Conservation (phyloP, 2,888 invertebrate genomes). For the Dicranocentrus wangi region DNA sequence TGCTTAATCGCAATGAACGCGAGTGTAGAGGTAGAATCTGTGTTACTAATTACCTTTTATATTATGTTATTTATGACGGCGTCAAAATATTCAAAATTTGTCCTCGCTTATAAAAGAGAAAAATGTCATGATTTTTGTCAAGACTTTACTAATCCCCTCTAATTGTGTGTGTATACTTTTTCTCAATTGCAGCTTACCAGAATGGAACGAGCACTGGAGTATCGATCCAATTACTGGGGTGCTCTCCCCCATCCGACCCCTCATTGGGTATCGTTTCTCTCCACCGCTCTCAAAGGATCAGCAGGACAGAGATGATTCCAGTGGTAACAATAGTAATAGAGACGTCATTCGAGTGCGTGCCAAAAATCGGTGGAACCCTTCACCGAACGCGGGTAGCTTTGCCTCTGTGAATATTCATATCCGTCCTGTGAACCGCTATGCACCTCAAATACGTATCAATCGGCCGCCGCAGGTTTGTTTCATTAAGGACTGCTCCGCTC, state of each 20-base stretch:
- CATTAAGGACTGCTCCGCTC: too few relatives aligned
- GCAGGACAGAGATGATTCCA: conserved; percentile 2
- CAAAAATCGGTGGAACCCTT: conserved; percentile 71
- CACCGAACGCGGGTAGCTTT: conserved; percentile 78
- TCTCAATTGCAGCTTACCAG: conserved; percentile 79
- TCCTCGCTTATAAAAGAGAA: background rate
- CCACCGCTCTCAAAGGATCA: conserved; percentile 9
- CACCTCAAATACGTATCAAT: conserved; percentile 88
- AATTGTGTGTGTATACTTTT: conserved; percentile 5
- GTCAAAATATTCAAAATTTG: background rate
- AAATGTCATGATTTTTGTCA: background rate
- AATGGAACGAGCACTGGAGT: conserved; percentile 88
- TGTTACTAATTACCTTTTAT: too few relatives aligned
- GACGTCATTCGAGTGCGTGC: conserved; percentile 70
- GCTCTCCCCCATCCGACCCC: conserved; percentile 86
- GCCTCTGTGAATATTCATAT: conserved; percentile 86
- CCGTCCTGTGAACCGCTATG: conserved; percentile 87
- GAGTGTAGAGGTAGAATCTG: too few relatives aligned
- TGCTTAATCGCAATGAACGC: too few relatives aligned
- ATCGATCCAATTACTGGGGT: conserved; percentile 95
- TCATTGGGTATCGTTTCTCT: conserved; percentile 79
- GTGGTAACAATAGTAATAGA: conserved; percentile 36
- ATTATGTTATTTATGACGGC: background rate
- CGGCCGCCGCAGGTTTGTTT: conserved; percentile 82
- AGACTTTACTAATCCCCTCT: background rate